Percentiles rank a stretch among this genome's conserved stretches.
These are phyloP conservation scores for Ganaspis brasiliensis DNA, from an alignment of 2,888 invertebrate genomes.

Conservation along the genomic window DNA sequence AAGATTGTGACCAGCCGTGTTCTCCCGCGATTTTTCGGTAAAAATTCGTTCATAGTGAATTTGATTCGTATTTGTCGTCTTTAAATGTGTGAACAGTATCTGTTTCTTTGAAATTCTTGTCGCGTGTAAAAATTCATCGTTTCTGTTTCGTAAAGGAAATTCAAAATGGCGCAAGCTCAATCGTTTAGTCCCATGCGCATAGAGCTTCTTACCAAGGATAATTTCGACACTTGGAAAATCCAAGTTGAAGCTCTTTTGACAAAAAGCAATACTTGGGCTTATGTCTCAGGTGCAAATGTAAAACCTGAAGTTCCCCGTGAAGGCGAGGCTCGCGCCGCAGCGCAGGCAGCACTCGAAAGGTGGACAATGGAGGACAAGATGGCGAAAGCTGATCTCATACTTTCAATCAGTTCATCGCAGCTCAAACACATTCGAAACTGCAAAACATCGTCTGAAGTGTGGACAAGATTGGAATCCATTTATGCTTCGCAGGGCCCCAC, in stretches of 20 bases:
- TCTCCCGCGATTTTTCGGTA: too few species aligned
- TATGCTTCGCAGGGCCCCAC: slow-evolving; percentile 50
- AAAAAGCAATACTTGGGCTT: background rate
- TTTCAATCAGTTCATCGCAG: background rate
- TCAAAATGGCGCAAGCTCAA: background rate
- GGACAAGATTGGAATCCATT: slow-evolving; percentile 44
- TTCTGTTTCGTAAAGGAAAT: too few species aligned
- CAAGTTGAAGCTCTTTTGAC: slow-evolving; percentile 19
- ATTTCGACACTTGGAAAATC: slow-evolving; percentile 18
- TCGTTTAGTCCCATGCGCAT: background rate
- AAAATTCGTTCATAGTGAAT: too few species aligned
- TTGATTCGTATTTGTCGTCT: too few species aligned
- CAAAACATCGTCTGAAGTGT: slow-evolving; percentile 21
- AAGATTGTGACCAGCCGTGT: too few species aligned
- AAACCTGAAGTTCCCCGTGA: background rate
- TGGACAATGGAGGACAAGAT: background rate
- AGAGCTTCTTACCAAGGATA: background rate
- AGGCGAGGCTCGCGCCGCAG: background rate
- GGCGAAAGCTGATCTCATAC: slow-evolving; percentile 24
- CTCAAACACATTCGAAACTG: slow-evolving; percentile 1
- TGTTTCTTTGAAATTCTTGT: too few species aligned
- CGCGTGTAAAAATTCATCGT: too few species aligned
- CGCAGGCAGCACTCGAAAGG: background rate
- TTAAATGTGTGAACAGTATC: too few species aligned
- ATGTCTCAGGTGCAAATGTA: background rate